These are phyloP conservation scores for Unio pictorum DNA, from an alignment of 2,888 invertebrate genomes.

Conservation along the genomic window DNA sequence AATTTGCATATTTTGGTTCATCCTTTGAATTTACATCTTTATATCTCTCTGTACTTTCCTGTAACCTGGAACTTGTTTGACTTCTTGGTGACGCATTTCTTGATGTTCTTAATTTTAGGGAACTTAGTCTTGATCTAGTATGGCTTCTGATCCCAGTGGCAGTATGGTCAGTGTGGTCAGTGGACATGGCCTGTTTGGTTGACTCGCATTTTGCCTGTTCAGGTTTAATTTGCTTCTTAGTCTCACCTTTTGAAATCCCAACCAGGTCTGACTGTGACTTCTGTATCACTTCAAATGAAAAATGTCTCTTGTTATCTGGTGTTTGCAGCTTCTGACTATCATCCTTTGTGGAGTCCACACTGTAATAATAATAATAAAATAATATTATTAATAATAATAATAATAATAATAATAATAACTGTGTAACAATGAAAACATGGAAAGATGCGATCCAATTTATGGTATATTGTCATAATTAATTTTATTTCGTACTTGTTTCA, in stretches of 20 bases:
- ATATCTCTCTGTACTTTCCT: slow-evolving; percentile 15
- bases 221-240: not conserved
- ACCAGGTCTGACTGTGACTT: slow-evolving; percentile 1
- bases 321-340: no score
- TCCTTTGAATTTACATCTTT: slow-evolving; percentile 10
- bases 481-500: no score
- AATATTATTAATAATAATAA: no score
- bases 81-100: slow-evolving; percentile 12
- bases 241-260: not conserved
- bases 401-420: no score
- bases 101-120: slow-evolving; percentile 13
- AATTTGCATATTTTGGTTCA: slow-evolving; percentile 2
- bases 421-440: no score
- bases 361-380: no score
- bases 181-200: no score
- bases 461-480: no score
- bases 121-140: slow-evolving; percentile 7
- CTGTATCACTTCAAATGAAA: slow-evolving; percentile 11
- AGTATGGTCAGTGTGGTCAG: no score
- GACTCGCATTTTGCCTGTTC: not conserved
- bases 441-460: no score
- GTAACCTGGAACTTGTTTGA: slow-evolving; percentile 11
- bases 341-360: no score
- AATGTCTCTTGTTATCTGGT: not conserved
- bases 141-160: not conserved